These are phyloP conservation scores for Bos indicus DNA, from an alignment of 2,113 vertebrate species.

Conservation along the genomic window DNA sequence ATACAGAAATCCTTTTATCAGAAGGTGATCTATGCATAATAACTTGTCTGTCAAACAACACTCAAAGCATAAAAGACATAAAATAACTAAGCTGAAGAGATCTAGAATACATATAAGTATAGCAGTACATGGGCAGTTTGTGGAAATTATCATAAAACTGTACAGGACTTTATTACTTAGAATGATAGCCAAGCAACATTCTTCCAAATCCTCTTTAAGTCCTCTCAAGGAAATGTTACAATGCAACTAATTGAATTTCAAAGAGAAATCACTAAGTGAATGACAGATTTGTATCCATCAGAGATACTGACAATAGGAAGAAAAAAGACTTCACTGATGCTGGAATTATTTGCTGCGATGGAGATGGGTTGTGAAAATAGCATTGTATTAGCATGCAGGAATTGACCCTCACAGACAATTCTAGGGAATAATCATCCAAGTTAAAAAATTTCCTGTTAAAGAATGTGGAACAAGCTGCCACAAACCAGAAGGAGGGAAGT, in stretches of 20 bases:
- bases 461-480: not conserved
- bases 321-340: slow-evolving; percentile 65
- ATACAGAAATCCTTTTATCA: not conserved
- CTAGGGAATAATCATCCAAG: slow-evolving; percentile 50
- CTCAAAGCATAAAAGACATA: slow-evolving; percentile 26
- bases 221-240: slow-evolving; percentile 47
- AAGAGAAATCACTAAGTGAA: slow-evolving; percentile 61
- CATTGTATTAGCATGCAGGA: slow-evolving; percentile 29
- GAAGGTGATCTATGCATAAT: not conserved
- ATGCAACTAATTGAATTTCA: slow-evolving; percentile 74
- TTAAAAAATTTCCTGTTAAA: not conserved
- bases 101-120: slow-evolving; percentile 62
- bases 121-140: slow-evolving; percentile 54
- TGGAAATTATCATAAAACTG: slow-evolving; percentile 69
- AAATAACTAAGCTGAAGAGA: slow-evolving; percentile 41
- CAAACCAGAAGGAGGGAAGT: not conserved
- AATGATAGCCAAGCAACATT: slow-evolving; percentile 50
- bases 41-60: slow-evolving; percentile 23
- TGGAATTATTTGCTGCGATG: slow-evolving; percentile 48
- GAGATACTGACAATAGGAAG: slow-evolving; percentile 65
- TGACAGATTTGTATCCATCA: slow-evolving; percentile 74
- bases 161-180: slow-evolving; percentile 65
- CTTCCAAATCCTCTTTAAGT: slow-evolving; percentile 64
- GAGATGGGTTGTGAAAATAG: slow-evolving; percentile 60
- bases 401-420: slow-evolving; percentile 61